Base-by-base conservation (phyloP, 2,113 vertebrate species). In the Chaetodon auriga region DNA sequence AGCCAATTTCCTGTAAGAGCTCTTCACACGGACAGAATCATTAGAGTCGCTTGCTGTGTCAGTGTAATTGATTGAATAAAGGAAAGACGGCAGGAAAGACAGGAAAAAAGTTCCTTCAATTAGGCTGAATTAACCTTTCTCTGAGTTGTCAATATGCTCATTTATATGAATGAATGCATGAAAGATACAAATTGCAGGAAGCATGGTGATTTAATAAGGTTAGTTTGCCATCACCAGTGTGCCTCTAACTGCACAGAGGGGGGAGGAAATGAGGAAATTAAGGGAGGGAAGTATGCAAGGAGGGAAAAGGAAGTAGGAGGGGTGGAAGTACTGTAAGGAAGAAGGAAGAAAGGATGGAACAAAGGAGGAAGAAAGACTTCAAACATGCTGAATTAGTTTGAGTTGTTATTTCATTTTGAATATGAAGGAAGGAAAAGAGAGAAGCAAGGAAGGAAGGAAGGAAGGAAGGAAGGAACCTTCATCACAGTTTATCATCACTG, bases 61-160 rank as follows among this genome's bases (percentile, higher is more conserved):
- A 35, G 46, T 51, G 43, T 51, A 54, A 83, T 57, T 55, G 48
- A 68, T 55, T 15, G 48, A 68, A 45, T 3, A 7, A 62, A 45
- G 6, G 49, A 54, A 25, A 54, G 55, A 61, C 25, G 43, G 16
- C 10, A 21, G 61, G 15, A 57, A 43, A 36, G 43, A 58, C 5
- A 1, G 23, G 2, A 3, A n/a, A 38, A 53, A 71, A 71, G 45
- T 43, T 38, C 30, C 49, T 55, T 61, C 57, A 74, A 51, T 86
- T 78, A 65, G 71, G 38, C 65, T 43, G 49, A 72, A 80, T 80
- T 30, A 76, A 84, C 49, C 72, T 80, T 49, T 83, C 38, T 18
- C 21, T 25, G 16, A 12, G 71, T 41, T 55, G 66, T 61, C 71
- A 55, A 68, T 83, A 57, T 62, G 43, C 30, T 45, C 36, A 30